Percentiles rank a stretch among this genome's conserved stretches.
phyloP scores from a whole-genome alignment of 1,140 invertebrate species.

The Oppia nitens region DNA sequence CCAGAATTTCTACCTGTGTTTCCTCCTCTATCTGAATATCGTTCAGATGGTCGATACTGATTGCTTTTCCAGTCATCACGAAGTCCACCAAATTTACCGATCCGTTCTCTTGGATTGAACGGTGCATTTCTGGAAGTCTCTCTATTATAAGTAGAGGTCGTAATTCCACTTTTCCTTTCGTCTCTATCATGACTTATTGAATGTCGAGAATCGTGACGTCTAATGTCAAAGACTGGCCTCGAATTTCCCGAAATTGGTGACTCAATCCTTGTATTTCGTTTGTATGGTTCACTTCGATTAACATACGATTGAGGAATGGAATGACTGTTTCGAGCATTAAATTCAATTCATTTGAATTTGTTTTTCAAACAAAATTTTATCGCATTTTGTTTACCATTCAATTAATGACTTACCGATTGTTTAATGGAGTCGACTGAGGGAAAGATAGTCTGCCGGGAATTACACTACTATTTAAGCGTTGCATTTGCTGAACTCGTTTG shows the following conservation, averaged over 20 bases:
- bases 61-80: constrained; percentile 10
- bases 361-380: too few species aligned
- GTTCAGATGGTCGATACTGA: background rate
- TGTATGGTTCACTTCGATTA: background rate
- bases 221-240: background rate
- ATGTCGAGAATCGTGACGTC: background rate
- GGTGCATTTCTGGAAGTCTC: background rate
- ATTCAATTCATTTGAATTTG: background rate
- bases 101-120: constrained; percentile 2
- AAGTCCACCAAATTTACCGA: background rate
- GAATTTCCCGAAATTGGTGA: background rate
- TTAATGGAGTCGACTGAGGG: background rate
- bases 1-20: background rate
- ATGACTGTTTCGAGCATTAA: constrained; percentile 2
- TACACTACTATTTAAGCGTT: background rate
- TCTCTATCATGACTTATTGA: background rate
- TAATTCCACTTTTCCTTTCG: background rate
- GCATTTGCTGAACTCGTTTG: constrained; percentile 7
- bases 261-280: background rate
- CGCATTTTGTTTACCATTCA: background rate
- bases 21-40: background rate
- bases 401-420: background rate
- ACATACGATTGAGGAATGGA: background rate
- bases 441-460: background rate
- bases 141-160: background rate